A percentile compares a stretch with the other conserved stretches of the same genome.
These are phyloP conservation scores for Drosophila parvula DNA, from an alignment of 1,140 invertebrate genomes.

Conservation along the genomic window DNA sequence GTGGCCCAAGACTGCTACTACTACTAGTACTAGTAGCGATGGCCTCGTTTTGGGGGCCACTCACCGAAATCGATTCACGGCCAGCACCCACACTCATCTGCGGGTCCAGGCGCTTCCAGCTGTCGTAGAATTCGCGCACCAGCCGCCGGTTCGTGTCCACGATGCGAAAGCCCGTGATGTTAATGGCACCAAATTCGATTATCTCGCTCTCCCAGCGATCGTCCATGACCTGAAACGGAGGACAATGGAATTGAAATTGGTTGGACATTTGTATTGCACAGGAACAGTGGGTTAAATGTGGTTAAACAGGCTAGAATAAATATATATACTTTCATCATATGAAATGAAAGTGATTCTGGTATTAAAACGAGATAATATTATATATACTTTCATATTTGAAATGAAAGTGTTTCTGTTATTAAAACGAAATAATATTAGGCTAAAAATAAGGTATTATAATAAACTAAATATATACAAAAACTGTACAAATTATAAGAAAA, in stretches of 20 bases:
- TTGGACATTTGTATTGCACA: neutral
- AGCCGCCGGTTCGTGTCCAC: conserved; percentile 91
- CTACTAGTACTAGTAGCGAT: conserved; percentile 1
- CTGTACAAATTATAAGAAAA: no score
- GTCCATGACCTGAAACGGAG: conserved; percentile 92
- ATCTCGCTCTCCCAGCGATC: conserved; percentile 95
- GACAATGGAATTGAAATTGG: conserved; percentile 32
- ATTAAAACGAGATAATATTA: no score
- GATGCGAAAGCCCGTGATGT: conserved; percentile 97
- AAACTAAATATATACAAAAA: no score
- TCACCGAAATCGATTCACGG: conserved; percentile 93
- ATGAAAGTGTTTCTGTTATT: no score
- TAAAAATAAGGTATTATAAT: no score
- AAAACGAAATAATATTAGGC: no score
- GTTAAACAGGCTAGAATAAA: neutral
- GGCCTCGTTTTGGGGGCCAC: conserved; percentile 51
- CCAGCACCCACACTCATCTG: conserved; percentile 87
- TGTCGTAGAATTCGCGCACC: conserved; percentile 92
- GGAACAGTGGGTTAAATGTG: neutral
- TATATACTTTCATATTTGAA: no score
- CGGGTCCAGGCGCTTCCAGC: conserved; percentile 90
- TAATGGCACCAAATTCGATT: conserved; percentile 96
- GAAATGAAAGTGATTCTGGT: no score
- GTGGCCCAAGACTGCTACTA: conserved; percentile 24
- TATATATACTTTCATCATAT: neutral